Evolutionary conservation across 2,113 vertebrate species (phyloP).

Genomic region (Oncorhynchus tshawytscha): DNA sequence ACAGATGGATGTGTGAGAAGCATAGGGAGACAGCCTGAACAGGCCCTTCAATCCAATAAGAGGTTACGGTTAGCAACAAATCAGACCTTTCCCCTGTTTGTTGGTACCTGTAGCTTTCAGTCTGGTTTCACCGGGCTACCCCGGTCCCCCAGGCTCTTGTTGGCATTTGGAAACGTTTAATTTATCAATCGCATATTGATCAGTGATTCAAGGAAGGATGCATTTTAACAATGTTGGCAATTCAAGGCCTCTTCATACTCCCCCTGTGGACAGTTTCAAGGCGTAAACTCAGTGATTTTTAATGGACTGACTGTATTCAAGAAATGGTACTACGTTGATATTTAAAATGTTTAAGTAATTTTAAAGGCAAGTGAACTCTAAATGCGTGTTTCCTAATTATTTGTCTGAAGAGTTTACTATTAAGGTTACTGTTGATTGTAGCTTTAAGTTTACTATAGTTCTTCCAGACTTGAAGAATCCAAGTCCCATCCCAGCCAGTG

Average conservation of each 20-base stretch:
- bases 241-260: too few species aligned
- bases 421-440: background rate
- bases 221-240: background rate
- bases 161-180: background rate
- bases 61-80: constrained; percentile 41
- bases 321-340: background rate
- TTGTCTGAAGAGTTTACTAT: background rate
- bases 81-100: background rate
- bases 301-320: background rate
- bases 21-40: constrained; percentile 43
- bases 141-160: too few species aligned
- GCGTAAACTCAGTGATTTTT: background rate
- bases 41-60: constrained; percentile 52
- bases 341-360: too few species aligned
- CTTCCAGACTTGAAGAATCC: background rate
- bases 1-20: constrained; percentile 65
- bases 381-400: background rate
- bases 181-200: background rate
- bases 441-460: background rate
- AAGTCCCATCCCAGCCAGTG: background rate
- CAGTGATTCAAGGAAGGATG: background rate
- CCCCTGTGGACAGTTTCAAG: background rate
- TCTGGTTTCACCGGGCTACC: too few species aligned
- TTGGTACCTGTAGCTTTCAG: background rate
- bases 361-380: too few species aligned